A percentile compares a stretch with the other conserved stretches of the same genome.
Conservation (phyloP, 2,113 vertebrate species). For the Heteronetta atricapilla region DNA sequence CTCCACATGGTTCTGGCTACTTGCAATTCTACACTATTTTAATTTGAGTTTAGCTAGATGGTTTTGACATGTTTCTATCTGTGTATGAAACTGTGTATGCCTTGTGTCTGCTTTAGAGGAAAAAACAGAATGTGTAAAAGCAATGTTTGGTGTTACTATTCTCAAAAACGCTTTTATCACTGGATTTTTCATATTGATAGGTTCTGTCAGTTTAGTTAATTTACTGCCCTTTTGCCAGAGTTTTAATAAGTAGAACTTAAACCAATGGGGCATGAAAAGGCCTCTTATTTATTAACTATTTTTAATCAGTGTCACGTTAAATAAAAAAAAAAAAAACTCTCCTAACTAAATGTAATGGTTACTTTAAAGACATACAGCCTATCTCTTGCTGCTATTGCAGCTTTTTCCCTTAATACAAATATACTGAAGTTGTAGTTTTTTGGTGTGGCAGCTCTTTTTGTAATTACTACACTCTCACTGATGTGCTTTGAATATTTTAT, state of each 20-base stretch:
- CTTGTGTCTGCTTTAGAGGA: not conserved
- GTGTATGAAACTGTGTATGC: not conserved
- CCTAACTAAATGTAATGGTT: not conserved
- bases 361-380: not conserved
- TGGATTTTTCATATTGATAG: not conserved
- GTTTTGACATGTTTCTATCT: not conserved
- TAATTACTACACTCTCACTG: not conserved
- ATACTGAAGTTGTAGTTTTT: not conserved
- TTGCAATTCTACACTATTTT: not conserved
- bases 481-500: slow-evolving; percentile 35
- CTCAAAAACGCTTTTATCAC: not conserved
- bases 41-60: not conserved
- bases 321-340: not conserved
- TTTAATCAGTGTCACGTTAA: not conserved
- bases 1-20: not conserved
- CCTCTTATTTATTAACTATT: not conserved
- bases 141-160: not conserved
- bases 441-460: not conserved
- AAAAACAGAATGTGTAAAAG: not conserved
- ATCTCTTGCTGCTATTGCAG: not conserved
- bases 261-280: not conserved
- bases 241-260: not conserved
- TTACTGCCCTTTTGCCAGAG: not conserved
- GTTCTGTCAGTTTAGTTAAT: not conserved
- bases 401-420: not conserved